Conservation (phyloP, 2,113 vertebrate species). For the Amazona guildingii region DNA sequence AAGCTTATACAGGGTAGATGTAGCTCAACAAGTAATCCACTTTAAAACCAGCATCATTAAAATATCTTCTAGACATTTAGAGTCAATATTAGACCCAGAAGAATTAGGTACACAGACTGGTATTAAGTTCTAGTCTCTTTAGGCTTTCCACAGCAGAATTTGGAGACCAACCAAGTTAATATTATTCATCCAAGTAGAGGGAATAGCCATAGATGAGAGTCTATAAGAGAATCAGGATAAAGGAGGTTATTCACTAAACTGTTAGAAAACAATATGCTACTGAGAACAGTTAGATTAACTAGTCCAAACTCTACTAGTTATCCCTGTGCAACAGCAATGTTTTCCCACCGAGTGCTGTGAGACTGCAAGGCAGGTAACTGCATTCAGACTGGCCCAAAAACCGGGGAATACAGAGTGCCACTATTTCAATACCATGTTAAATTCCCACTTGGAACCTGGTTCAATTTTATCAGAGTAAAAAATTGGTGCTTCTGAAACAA, state of each 20-base stretch:
- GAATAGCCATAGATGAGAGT: constrained; percentile 27
- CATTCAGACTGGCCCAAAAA: neutral
- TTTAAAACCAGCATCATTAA: neutral
- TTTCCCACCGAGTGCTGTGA: constrained; percentile 17
- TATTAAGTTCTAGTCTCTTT: constrained; percentile 3
- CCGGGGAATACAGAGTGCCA: constrained; percentile 54
- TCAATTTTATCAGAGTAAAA: neutral
- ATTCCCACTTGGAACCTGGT: neutral
- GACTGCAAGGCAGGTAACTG: neutral
- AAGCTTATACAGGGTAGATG: neutral
- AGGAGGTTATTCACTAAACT: constrained; percentile 37
- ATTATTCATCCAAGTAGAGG: constrained; percentile 49
- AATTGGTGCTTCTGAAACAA: neutral
- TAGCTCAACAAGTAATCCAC: neutral
- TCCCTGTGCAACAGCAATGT: constrained; percentile 49
- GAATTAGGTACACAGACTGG: neutral
- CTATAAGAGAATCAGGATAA: constrained; percentile 42
- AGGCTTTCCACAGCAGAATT: constrained; percentile 25
- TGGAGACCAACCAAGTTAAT: constrained; percentile 40
- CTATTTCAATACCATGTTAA: neutral
- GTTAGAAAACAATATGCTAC: neutral
- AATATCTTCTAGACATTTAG: neutral
- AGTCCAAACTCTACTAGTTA: constrained; percentile 60
- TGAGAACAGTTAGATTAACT: neutral
- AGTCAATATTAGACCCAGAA: neutral